Evolutionary conservation across 2,113 vertebrate species (phyloP).

Genomic region (Dipodomys ordii): DNA sequence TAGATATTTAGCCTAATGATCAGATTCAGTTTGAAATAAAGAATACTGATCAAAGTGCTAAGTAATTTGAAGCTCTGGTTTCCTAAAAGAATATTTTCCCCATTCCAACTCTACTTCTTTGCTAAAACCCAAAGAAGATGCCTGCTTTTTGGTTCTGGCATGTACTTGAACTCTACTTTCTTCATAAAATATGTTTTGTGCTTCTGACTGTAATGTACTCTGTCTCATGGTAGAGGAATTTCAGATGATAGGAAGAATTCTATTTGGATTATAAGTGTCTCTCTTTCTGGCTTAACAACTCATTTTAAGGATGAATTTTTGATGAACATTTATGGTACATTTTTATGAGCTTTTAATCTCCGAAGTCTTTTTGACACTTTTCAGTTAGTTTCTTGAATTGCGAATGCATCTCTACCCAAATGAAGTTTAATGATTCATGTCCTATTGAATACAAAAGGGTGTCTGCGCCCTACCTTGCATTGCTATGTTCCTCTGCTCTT

Average conservation of each 20-base stretch:
- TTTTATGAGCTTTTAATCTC: slow-evolving; percentile 16
- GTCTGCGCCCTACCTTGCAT: neutral
- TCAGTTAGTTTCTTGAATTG: neutral
- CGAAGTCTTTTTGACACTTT: neutral
- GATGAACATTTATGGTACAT: neutral
- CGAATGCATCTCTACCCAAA: neutral
- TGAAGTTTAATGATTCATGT: neutral
- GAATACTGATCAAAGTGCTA: neutral
- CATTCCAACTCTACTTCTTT: neutral
- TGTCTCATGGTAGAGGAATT: too few species aligned
- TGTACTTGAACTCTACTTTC: neutral
- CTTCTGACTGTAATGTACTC: too few species aligned
- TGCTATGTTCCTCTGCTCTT: neutral
- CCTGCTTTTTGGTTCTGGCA: neutral
- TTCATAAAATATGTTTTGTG: neutral
- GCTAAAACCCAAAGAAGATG: neutral
- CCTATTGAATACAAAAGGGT: neutral
- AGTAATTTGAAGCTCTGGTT: neutral
- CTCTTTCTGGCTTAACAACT: neutral
- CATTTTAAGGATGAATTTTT: neutral
- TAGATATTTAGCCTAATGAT: neutral
- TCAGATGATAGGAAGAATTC: neutral
- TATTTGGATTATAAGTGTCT: neutral
- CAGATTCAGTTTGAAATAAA: neutral
- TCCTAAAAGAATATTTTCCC: neutral